Evolutionary conservation across 2,797 vertebrate genomes (phyloP).

Genomic region (Gallinago solitaria): DNA sequence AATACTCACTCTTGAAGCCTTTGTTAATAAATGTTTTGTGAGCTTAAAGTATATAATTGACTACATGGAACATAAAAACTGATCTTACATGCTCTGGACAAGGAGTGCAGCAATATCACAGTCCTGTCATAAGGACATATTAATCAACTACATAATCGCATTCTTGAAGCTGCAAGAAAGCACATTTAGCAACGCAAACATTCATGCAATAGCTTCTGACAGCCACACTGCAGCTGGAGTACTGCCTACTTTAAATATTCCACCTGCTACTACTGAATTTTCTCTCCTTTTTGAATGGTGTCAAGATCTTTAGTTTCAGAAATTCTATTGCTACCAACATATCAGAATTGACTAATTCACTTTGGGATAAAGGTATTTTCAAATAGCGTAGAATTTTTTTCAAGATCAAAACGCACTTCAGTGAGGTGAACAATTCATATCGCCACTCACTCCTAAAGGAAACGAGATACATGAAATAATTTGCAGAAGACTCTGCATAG

Average conservation of each 20-base stretch:
- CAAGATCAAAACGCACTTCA: background rate
- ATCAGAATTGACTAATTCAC: background rate
- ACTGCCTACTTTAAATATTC: background rate
- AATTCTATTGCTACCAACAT: background rate
- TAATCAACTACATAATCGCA: slow-evolving; percentile 2
- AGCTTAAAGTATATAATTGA: background rate
- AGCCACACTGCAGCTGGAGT: background rate
- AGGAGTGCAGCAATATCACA: background rate
- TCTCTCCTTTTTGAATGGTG: background rate
- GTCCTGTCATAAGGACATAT: background rate
- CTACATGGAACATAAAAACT: background rate
- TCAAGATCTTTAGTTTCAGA: background rate
- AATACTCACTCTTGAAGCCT: background rate
- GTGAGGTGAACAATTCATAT: background rate
- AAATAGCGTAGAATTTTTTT: background rate
- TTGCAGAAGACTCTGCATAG: background rate
- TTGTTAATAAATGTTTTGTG: background rate
- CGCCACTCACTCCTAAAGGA: background rate
- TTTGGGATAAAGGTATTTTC: background rate
- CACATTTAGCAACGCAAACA: background rate
- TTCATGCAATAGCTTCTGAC: background rate
- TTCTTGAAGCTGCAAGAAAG: background rate
- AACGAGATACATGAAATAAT: background rate
- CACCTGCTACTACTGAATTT: background rate
- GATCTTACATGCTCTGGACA: background rate